Evolutionary conservation across 2,797 vertebrate species (phyloP).

Genomic region (Cirrhinus molitorella): DNA sequence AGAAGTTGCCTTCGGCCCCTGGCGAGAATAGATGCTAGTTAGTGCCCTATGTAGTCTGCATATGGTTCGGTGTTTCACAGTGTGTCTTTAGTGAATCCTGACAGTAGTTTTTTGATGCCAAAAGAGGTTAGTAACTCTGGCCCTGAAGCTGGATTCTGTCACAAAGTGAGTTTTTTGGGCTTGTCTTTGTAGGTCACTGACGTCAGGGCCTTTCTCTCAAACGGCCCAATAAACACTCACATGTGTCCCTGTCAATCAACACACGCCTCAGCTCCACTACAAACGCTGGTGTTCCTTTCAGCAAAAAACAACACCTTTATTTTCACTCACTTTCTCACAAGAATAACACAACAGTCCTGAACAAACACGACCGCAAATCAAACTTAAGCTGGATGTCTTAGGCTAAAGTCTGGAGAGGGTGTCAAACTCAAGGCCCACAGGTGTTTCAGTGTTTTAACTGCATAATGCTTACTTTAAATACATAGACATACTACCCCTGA

Average conservation of each 20-base stretch:
- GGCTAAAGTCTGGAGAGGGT: neutral
- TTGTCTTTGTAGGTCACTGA: slow-evolving; percentile 49
- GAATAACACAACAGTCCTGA: neutral
- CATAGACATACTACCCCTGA: no score
- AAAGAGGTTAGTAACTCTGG: no score
- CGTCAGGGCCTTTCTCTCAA: slow-evolving; percentile 44
- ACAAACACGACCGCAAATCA: slow-evolving; percentile 1
- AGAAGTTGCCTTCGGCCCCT: neutral
- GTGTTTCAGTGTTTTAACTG: neutral
- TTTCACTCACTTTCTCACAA: slow-evolving; percentile 9
- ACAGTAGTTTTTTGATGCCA: no score
- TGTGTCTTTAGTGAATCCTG: no score
- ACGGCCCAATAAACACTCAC: slow-evolving; percentile 52
- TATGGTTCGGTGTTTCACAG: no score
- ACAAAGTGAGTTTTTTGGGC: neutral
- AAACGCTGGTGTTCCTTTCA: slow-evolving; percentile 20
- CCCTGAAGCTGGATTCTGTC: neutral
- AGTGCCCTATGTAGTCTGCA: no score
- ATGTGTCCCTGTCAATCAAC: slow-evolving; percentile 65
- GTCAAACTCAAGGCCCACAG: neutral
- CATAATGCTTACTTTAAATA: neutral
- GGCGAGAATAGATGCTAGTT: no score
- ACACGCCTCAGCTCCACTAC: slow-evolving; percentile 37
- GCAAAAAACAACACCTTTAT: slow-evolving; percentile 16
- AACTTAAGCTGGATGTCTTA: neutral